Conservation (phyloP, 2,888 invertebrate genomes). For the Halictus ligatus region DNA sequence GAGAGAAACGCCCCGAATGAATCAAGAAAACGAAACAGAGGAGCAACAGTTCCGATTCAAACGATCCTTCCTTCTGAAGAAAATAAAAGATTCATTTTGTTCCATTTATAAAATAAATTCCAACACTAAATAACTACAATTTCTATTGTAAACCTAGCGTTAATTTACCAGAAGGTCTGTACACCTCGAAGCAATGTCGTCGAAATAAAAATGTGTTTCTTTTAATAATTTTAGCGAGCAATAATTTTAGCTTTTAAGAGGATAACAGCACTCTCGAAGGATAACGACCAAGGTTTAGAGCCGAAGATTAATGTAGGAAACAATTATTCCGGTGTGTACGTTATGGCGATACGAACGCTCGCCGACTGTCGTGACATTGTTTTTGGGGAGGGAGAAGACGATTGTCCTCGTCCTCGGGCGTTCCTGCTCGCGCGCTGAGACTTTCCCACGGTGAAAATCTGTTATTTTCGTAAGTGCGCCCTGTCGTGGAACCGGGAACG, state of each 20-base stretch:
- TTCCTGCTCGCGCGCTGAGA: constrained; percentile 1
- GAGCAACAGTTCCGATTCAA: too few relatives aligned
- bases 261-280: background rate
- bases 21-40: too few relatives aligned
- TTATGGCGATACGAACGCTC: background rate
- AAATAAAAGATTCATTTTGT: too few relatives aligned
- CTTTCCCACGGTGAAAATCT: constrained; percentile 51
- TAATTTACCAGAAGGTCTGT: too few relatives aligned
- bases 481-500: background rate
- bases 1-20: too few relatives aligned
- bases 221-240: background rate
- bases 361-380: constrained; percentile 4
- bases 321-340: background rate
- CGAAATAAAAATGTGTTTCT: background rate
- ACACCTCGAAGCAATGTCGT: too few relatives aligned
- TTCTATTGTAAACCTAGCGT: too few relatives aligned
- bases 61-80: too few relatives aligned
- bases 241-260: too few relatives aligned
- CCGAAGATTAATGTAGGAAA: background rate
- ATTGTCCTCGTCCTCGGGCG: constrained; percentile 19
- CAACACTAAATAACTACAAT: too few relatives aligned
- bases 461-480: constrained; percentile 40
- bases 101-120: too few relatives aligned
- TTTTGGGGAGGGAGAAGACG: background rate
- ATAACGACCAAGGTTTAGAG: background rate